These are phyloP conservation scores for Megaceryle maxima DNA, from an alignment of 2,113 vertebrate genomes.

Conservation along the genomic window DNA sequence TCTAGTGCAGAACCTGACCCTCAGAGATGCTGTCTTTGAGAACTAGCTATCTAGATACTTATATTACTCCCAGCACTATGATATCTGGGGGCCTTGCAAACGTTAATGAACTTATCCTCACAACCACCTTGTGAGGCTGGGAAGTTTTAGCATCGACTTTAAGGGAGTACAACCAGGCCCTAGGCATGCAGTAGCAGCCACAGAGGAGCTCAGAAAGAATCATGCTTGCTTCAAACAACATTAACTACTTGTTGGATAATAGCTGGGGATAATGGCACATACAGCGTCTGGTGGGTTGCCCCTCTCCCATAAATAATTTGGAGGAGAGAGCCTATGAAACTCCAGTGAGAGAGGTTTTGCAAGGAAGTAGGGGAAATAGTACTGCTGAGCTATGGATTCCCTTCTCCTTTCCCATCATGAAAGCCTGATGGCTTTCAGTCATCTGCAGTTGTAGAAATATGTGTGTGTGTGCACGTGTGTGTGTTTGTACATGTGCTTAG, in stretches of 20 bases:
- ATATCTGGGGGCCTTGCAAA: conserved; percentile 70
- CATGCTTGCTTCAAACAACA: conserved; percentile 72
- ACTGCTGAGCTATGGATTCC: conserved; percentile 55
- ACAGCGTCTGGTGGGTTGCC: conserved; percentile 64
- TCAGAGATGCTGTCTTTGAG: conserved; percentile 67
- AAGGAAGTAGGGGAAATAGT: conserved; percentile 48
- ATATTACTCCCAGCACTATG: conserved; percentile 71
- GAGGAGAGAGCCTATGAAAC: conserved; percentile 49
- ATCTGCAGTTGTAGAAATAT: not conserved
- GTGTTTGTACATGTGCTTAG: fast-evolving
- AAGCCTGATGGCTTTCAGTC: conserved; percentile 28
- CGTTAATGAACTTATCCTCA: conserved; percentile 73
- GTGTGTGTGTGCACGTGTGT: not conserved
- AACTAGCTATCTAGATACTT: conserved; percentile 67
- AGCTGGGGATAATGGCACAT: conserved; percentile 64
- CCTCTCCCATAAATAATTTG: conserved; percentile 72
- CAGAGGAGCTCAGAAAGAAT: conserved; percentile 67
- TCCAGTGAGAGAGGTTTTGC: conserved; percentile 49
- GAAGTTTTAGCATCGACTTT: conserved; percentile 69
- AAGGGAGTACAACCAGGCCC: conserved; percentile 69
- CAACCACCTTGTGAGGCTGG: conserved; percentile 70
- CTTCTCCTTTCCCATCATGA: conserved; percentile 38
- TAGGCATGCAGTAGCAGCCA: conserved; percentile 64
- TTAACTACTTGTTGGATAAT: conserved; percentile 71
- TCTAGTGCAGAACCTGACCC: conserved; percentile 65